Percentiles rank a stretch among this genome's conserved stretches.
phyloP scores from a whole-genome alignment of 1,140 invertebrate species.

The Drosophila mojavensis region DNA sequence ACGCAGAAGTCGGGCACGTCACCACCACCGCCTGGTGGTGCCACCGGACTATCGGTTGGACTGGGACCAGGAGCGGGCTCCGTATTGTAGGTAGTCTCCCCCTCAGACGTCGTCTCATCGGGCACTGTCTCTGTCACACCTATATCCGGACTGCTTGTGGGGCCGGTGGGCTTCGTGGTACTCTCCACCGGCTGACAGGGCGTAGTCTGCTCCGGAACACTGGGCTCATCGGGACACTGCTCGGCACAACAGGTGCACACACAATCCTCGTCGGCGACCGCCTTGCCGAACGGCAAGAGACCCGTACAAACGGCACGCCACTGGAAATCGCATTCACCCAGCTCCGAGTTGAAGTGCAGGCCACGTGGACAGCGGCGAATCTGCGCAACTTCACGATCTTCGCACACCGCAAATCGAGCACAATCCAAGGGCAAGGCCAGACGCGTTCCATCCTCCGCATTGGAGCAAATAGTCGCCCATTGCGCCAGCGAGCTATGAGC shows the following conservation, averaged over 20 bases:
- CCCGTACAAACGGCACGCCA: conserved; percentile 61
- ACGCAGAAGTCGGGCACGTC: conserved; percentile 43
- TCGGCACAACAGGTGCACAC: conserved; percentile 58
- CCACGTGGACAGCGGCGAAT: conserved; percentile 60
- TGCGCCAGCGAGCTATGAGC: conserved; percentile 21
- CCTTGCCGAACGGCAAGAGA: conserved; percentile 34
- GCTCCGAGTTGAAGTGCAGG: conserved; percentile 58
- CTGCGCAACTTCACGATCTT: conserved; percentile 31
- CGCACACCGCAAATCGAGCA: conserved; percentile 50
- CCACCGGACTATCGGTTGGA: neutral
- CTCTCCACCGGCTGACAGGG: conserved; percentile 7
- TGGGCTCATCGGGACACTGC: conserved; percentile 33
- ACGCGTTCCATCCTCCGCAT: conserved; percentile 48
- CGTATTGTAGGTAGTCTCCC: neutral
- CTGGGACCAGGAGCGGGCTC: neutral
- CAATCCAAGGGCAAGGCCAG: conserved; percentile 48
- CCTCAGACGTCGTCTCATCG: neutral
- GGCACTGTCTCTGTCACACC: neutral
- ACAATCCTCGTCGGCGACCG: conserved; percentile 35
- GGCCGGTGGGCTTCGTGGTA: conserved; percentile 17
- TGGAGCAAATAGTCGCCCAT: conserved; percentile 35
- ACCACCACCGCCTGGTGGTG: neutral
- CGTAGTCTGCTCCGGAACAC: neutral
- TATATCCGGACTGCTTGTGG: no score
- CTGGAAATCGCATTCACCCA: conserved; percentile 67